Evolutionary conservation across 2,797 vertebrate species (phyloP).

Genomic region (Dryobates pubescens): DNA sequence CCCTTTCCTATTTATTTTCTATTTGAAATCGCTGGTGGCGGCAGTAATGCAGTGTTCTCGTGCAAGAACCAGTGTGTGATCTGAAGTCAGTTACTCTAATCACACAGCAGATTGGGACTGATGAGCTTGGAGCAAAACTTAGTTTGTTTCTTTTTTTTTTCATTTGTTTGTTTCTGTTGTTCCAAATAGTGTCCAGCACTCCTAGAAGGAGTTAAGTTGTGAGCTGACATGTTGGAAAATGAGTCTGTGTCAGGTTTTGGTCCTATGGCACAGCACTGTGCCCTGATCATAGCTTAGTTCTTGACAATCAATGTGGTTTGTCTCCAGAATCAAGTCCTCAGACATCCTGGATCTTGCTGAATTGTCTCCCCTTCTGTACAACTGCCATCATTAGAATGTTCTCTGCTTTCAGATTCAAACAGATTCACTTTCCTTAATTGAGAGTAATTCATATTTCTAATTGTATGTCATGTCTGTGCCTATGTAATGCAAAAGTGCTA

Average conservation of each 20-base stretch:
- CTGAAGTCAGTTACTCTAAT: not conserved
- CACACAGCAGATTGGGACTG: not conserved
- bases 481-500: not conserved
- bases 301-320: not conserved
- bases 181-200: not conserved
- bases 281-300: not conserved
- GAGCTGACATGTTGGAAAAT: not conserved
- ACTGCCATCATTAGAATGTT: not conserved
- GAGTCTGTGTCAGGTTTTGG: not conserved
- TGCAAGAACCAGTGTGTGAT: not conserved
- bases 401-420: slow-evolving; percentile 4
- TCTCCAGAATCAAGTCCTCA: not conserved
- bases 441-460: slow-evolving; percentile 33
- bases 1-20: not conserved
- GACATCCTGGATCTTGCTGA: not conserved
- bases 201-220: not conserved
- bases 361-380: not conserved
- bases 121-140: slow-evolving; percentile 24
- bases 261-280: not conserved
- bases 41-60: not conserved
- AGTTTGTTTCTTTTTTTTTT: slow-evolving; percentile 1
- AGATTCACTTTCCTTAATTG: not conserved
- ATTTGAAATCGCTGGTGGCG: not conserved
- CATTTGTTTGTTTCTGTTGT: not conserved
- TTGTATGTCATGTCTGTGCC: not conserved